Evolutionary conservation across 2,888 invertebrate species (phyloP), one percentile per base, ranked within the genome.

Genomic region (Holacanthella duospinosa): DNA sequence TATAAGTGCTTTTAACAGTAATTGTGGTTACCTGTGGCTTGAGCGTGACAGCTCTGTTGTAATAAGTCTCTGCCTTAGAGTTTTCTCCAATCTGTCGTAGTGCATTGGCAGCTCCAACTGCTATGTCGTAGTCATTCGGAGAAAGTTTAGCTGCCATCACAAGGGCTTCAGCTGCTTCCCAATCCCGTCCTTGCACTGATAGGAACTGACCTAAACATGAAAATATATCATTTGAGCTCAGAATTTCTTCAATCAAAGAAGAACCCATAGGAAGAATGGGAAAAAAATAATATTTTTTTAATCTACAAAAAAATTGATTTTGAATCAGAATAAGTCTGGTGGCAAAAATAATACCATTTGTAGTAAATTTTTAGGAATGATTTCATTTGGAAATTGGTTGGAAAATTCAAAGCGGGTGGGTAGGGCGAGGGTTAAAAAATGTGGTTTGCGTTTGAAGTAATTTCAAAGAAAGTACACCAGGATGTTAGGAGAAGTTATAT

Each of bases 41-140:
- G 28, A 86, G 76, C 65, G 81, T 77, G n/a, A 83, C 83, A 28
- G 88, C 93, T 76, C 85, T 84, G 62, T 88, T 83, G 79, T 95
- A 95, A 86, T 90, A 90, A 64, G 83, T 79, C 77, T 94, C 94
- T 0, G 94, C 93, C 68, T 89, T 87, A 44, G 82, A 81, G 74
- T 89, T 87, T 61, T 88, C 83, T 62, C 87, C 86, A 25, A 89
- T 86, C 75, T 92, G 86, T 58, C 93, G 81, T 71, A 93, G 81
- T 0, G 91, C 88, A 29, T 92, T 89, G 43, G 94, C 95, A 21
- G 93, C 90, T 36, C 89, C 87, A 67, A 93, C 89, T 27, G 89
- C 85, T 55, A 93, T 81, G 67, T 87, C 87, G 77, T 91, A 89
- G 76, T 93, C 90, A 43, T 82, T 80, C 0, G 90, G 87, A 56